Evolutionary conservation across 2,797 vertebrate species (phyloP), one percentile per base, ranked within the genome.

Genomic region (Enteromius viviparus): DNA sequence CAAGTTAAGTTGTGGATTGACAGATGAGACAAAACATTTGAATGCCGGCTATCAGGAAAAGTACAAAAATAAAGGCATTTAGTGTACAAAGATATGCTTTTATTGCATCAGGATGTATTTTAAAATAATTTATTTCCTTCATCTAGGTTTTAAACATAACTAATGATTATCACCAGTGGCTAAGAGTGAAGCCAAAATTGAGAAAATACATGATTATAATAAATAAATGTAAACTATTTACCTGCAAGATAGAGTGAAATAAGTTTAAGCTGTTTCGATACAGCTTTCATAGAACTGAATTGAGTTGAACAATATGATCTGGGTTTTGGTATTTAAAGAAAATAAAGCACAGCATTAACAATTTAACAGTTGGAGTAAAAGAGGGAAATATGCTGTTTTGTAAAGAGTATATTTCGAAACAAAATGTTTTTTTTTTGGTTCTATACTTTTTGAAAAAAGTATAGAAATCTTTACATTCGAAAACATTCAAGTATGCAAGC

Each of bases 401-500:
- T 49, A 64, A 79, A 55, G 9, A 29, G 34, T 19, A 15, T n/a
- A 14, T 51, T 37, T n/a, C 1, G 34, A 40, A 68, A 62, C 4
- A 17, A 64, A 64, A 29, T 32, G 26, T 1, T 26, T 26, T 26
- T 26, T 26, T 26, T 26, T 26, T 26, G 26, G 26, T 26, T 26
- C 26, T 26, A 26, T 26, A 26, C 26, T 26, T 26, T 26, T 26
- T 55, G 4, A 37, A 26, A 58, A 34, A n/a, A 26, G 17, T 66
- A 83, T 64, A 82, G 64, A 88, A 87, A 88, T 68, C n/a, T 85
- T 81, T 75, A 47, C 53, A 72, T 80, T 42, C 81, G 53, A 81
- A 86, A 88, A 86, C 64, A 65, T 84, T 88, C 85, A 85, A 88
- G 85, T 81, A 66, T 19, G 49, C 51, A 15, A 69, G 42, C 45